Percentiles rank a stretch among this genome's conserved stretches.
These are phyloP conservation scores for Drosophila cyrtoloma DNA, from an alignment of 2,888 invertebrate genomes.

Conservation along the genomic window DNA sequence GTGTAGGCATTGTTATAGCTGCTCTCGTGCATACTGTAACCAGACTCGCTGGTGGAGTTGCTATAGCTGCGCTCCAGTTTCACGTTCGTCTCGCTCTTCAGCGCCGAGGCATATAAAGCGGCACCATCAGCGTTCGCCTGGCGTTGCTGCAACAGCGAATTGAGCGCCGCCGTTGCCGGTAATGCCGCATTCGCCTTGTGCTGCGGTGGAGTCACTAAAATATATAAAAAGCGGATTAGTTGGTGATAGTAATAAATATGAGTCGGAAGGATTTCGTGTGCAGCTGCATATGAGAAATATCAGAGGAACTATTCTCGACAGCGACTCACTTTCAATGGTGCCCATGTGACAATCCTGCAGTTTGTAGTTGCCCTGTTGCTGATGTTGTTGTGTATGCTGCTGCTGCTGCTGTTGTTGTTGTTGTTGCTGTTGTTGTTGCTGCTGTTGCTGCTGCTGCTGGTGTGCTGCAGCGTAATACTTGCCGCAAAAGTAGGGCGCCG, in stretches of 20 bases:
- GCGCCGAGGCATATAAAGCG: slow-evolving; percentile 49
- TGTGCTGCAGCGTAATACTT: slow-evolving; percentile 71
- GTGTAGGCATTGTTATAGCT: slow-evolving; percentile 64
- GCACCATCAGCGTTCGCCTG: slow-evolving; percentile 66
- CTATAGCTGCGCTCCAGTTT: slow-evolving; percentile 77
- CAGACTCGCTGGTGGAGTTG: slow-evolving; percentile 76
- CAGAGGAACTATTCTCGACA: neutral
- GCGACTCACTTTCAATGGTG: slow-evolving; percentile 71
- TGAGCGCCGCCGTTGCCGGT: slow-evolving; percentile 64
- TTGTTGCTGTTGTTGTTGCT: slow-evolving; percentile 35
- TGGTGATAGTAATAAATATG: neutral
- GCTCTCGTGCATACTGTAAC: slow-evolving; percentile 63
- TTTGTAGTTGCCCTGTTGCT: slow-evolving; percentile 63
- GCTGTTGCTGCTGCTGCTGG: slow-evolving; percentile 30
- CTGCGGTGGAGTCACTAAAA: slow-evolving; percentile 59
- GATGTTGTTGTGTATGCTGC: slow-evolving; percentile 38
- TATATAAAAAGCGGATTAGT: neutral
- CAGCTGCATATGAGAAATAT: neutral
- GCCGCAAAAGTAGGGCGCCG: slow-evolving; percentile 82
- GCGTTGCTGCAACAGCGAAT: slow-evolving; percentile 70
- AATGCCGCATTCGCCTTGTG: slow-evolving; percentile 50
- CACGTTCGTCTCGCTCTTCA: slow-evolving; percentile 73
- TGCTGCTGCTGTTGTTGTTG: slow-evolving; percentile 27
- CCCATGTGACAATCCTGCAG: slow-evolving; percentile 78
- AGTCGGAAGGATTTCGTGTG: neutral